Evolutionary conservation across 2,888 invertebrate genomes (phyloP), one percentile per base, ranked within the genome.

Genomic region (Drosophila parthenogenetica): DNA sequence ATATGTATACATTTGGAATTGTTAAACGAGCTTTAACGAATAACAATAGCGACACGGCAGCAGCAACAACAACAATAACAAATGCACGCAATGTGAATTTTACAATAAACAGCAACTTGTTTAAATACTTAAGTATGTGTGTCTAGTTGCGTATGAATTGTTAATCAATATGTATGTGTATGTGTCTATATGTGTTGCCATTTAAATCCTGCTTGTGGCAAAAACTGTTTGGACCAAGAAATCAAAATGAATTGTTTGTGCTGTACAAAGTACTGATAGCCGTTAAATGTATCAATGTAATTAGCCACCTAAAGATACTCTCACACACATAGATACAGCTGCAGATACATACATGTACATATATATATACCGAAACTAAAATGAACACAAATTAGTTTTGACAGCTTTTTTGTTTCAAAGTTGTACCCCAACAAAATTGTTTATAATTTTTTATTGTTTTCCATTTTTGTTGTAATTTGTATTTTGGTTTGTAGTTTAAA

Each of bases 181-280:
- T 43, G 39, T 50, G 55, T 51, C 50, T 51, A 29, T 53, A n/a
- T 53, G 29, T 3, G 42, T 17, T 32, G 5, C 17, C 11, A 29
- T 39, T 46, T n/a, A n/a, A 42, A 17, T 14, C 42, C 51, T 42
- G 22, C 7, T 29, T 71, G 37, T 72, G 51, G 50, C 16, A 11
- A 54, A 40, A 59, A 42, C 59, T 14, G n/a, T 42, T 62, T 22
- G 46, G 48, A 32, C 22, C 32, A 46, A 13, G 11, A 32, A 53
- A 40, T 54, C 10, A 39, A 29, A 49, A 54, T 64, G 11, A 60
- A 39, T 13, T 62, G 73, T 59, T 60, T 75, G 77, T 58, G 72
- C 60, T 72, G 19, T 40, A 42, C 60, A 68, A 58, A 50, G 75
- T 75, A 75, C 75, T 76, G 75, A 75, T 75, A 75, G 72, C 48